These are phyloP conservation scores for Atta cephalotes DNA, from an alignment of 1,140 invertebrate species.

Conservation along the genomic window DNA sequence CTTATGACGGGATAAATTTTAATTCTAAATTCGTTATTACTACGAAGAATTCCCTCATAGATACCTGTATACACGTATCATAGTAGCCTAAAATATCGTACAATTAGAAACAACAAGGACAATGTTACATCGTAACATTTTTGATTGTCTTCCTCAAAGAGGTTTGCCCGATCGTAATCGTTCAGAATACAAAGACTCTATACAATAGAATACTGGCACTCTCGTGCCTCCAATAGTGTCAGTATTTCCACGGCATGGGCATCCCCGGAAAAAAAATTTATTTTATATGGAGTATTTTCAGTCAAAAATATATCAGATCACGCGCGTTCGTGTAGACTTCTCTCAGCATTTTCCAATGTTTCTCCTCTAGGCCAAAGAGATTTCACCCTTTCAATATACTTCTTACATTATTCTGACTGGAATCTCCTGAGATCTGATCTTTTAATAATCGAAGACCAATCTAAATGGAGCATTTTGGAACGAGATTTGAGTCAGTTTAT, in stretches of 20 bases:
- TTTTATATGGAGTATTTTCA: constrained; percentile 77
- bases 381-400: constrained; percentile 58
- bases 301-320: constrained; percentile 80
- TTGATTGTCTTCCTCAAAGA: constrained; percentile 86
- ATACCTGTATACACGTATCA: constrained; percentile 48
- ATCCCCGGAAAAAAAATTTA: constrained; percentile 63
- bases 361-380: constrained; percentile 81
- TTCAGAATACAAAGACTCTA: constrained; percentile 33
- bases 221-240: not conserved
- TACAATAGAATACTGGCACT: constrained; percentile 28
- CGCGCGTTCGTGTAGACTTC: constrained; percentile 49
- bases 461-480: constrained; percentile 68
- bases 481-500: constrained; percentile 73
- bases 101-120: constrained; percentile 85
- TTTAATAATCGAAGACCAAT: constrained; percentile 57
- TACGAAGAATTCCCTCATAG: constrained; percentile 60
- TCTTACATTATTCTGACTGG: constrained; percentile 55
- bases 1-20: constrained; percentile 57
- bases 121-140: constrained; percentile 86
- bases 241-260: constrained; percentile 37
- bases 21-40: constrained; percentile 59
- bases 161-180: constrained; percentile 69
- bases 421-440: constrained; percentile 64
- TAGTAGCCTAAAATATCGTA: constrained; percentile 75
- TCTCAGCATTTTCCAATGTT: constrained; percentile 35